These are phyloP conservation scores for Ceyx erithaca DNA, from an alignment of 2,797 vertebrate species.

Conservation along the genomic window DNA sequence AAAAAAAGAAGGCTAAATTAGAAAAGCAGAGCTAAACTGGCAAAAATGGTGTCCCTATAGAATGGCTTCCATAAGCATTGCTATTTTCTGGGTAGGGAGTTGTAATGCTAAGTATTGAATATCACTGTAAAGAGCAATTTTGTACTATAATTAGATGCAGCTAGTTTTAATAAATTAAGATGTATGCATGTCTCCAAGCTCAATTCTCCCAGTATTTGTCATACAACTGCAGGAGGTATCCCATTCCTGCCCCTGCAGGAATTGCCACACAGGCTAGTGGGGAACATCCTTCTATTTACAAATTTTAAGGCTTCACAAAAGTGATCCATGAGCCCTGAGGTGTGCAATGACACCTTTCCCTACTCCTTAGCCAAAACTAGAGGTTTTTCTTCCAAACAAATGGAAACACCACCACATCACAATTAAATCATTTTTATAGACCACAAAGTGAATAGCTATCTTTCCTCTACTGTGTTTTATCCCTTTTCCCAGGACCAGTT, in stretches of 20 bases:
- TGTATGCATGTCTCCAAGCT: neutral
- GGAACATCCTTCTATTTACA: neutral
- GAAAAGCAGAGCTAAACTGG: neutral
- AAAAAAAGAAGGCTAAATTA: neutral
- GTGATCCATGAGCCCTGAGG: neutral
- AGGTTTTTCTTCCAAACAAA: neutral
- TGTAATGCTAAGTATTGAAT: neutral
- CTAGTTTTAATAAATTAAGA: neutral
- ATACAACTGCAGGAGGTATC: neutral
- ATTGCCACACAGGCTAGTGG: neutral
- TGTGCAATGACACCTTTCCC: neutral
- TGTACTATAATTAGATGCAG: neutral
- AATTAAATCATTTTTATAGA: neutral
- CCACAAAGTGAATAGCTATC: neutral
- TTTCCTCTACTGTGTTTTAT: neutral
- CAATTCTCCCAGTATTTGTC: neutral
- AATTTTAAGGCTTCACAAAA: neutral
- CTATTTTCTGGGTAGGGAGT: neutral
- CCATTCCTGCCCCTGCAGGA: accelerated
- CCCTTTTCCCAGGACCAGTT: neutral
- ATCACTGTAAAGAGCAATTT: neutral
- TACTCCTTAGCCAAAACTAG: neutral
- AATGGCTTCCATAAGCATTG: neutral
- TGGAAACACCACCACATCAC: neutral
- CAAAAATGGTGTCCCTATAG: neutral